phyloP scores from a whole-genome alignment of 2,888 invertebrate species.

The Heliconius charithonia region DNA sequence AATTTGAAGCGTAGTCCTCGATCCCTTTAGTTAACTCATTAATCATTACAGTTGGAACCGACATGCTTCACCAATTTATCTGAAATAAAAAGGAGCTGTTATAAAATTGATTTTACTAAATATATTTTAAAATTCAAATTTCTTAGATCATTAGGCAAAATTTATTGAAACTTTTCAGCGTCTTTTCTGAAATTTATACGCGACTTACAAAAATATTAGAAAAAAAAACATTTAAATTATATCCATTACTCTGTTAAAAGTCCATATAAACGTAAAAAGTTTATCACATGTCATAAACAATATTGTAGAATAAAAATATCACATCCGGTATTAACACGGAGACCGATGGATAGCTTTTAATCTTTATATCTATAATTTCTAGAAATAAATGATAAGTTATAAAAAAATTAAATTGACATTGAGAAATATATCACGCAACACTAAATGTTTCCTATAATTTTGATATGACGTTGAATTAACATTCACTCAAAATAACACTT shows the following conservation, averaged over 20 bases:
- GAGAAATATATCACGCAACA: neutral
- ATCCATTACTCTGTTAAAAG: neutral
- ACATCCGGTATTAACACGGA: conserved; percentile 9
- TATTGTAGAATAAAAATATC: neutral
- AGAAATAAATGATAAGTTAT: conserved; percentile 12
- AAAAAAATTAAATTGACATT: neutral
- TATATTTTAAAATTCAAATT: too few relatives aligned
- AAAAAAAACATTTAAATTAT: neutral
- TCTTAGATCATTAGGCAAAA: neutral
- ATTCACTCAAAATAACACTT: too few relatives aligned
- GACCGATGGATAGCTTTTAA: conserved; percentile 7
- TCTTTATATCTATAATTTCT: conserved; percentile 16
- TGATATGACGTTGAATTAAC: too few relatives aligned
- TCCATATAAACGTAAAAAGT: too few relatives aligned
- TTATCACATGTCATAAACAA: neutral
- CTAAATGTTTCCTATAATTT: neutral
- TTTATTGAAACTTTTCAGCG: neutral
- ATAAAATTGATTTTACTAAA: neutral
- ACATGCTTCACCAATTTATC: conserved; percentile 52
- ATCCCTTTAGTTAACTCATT: conserved; percentile 64
- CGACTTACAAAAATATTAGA: too few relatives aligned
- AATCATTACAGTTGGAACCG: conserved; percentile 67
- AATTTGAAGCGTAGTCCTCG: conserved; percentile 55
- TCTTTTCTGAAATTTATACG: too few relatives aligned
- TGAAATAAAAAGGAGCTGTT: conserved; percentile 38